Conservation (phyloP, 2,888 invertebrate species). For the Drosophila kuntzei region DNA sequence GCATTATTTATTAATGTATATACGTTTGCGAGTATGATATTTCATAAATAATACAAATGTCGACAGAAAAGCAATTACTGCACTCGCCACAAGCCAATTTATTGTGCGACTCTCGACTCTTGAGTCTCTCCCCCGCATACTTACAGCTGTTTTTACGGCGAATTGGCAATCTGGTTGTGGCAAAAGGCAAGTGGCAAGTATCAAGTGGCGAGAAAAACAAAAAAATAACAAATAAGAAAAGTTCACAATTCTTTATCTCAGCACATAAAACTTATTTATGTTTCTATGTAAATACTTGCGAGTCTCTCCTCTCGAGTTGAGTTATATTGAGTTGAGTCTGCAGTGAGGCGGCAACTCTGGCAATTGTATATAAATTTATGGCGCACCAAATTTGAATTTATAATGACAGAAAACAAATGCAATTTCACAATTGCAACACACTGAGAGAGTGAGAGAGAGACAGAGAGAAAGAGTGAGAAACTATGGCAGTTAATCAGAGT, state of each 20-base stretch:
- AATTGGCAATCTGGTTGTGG: constrained; percentile 20
- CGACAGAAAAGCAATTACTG: constrained; percentile 64
- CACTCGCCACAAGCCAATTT: constrained; percentile 53
- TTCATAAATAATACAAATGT: constrained; percentile 80
- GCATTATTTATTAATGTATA: constrained; percentile 61
- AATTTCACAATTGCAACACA: constrained; percentile 51
- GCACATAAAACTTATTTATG: constrained; percentile 71
- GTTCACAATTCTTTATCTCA: constrained; percentile 62
- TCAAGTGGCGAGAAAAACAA: constrained; percentile 17
- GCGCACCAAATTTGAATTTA: constrained; percentile 83
- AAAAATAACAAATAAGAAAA: constrained; percentile 38
- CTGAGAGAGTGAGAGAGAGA: neutral
- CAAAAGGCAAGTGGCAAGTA: constrained; percentile 18
- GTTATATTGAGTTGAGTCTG: constrained; percentile 17
- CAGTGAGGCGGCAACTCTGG: constrained; percentile 40
- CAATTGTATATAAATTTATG: constrained; percentile 76
- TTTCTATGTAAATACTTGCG: constrained; percentile 57
- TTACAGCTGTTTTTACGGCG: constrained; percentile 22
- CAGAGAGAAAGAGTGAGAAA: constrained; percentile 30
- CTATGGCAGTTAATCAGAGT: constrained; percentile 76
- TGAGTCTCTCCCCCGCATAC: neutral
- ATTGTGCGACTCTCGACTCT: constrained; percentile 26
- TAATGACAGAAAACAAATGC: constrained; percentile 80
- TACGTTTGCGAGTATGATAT: constrained; percentile 46
- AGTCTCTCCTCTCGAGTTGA: constrained; percentile 8